Percentiles rank a stretch among this genome's conserved stretches.
Conservation (phyloP, 1,140 invertebrate genomes). For the Zaprionus nigranus region DNA sequence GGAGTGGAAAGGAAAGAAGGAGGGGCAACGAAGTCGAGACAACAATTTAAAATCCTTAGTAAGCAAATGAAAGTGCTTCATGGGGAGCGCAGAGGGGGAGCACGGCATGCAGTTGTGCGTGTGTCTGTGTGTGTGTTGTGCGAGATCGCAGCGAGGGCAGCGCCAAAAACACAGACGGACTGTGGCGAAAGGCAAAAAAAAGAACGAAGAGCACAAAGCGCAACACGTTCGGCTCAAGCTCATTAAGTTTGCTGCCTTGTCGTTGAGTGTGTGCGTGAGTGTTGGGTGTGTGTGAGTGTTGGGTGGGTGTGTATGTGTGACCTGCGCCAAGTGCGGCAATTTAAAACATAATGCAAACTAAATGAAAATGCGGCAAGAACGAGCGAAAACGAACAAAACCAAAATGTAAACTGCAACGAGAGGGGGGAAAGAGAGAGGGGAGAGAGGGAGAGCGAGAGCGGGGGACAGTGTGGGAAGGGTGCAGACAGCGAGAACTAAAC, state of each 20-base stretch:
- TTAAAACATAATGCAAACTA: conserved; percentile 82
- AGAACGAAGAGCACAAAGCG: conserved; percentile 36
- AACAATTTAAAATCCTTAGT: conserved; percentile 34
- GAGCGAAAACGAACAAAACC: conserved; percentile 15
- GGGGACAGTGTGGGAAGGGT: not conserved
- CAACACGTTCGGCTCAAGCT: conserved; percentile 65
- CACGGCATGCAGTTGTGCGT: not conserved
- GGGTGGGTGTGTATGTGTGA: conserved; percentile 28
- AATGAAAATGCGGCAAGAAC: conserved; percentile 73
- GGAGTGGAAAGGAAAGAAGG: not conserved
- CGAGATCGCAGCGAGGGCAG: not conserved
- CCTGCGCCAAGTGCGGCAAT: conserved; percentile 68
- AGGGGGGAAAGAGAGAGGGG: not conserved
- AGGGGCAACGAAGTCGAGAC: conserved; percentile 12
- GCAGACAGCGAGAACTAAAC: conserved; percentile 21
- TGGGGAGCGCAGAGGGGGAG: not conserved
- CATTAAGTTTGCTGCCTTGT: conserved; percentile 64
- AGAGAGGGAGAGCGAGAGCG: not conserved
- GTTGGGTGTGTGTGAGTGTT: not conserved
- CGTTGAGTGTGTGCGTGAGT: not conserved
- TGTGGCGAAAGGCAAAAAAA: not conserved
- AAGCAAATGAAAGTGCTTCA: conserved; percentile 36
- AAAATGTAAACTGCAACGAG: not conserved
- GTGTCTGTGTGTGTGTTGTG: conserved; percentile 2
- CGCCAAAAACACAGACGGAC: conserved; percentile 11